Percentiles rank a stretch among this genome's conserved stretches.
Conservation (phyloP, 2,113 vertebrate species). For the Blennius ocellaris region DNA sequence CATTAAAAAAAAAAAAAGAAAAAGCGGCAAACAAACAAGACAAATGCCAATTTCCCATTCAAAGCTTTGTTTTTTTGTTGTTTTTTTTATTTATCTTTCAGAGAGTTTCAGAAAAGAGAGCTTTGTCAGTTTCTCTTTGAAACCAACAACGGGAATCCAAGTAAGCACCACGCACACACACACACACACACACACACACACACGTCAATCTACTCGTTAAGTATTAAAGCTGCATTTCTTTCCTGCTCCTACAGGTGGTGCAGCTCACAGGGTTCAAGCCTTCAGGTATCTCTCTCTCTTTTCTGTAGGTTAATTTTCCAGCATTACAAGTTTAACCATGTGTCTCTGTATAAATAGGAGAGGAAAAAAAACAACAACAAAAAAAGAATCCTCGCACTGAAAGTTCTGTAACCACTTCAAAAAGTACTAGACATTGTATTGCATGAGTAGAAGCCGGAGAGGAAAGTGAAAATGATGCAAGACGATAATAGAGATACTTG, state of each 20-base stretch:
- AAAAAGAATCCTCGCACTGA: no score
- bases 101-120: constrained; percentile 82
- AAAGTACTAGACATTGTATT: no score
- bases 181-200: no score
- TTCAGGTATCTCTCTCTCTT: constrained; percentile 80
- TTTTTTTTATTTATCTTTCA: constrained; percentile 71
- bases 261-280: constrained; percentile 91
- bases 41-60: constrained; percentile 11
- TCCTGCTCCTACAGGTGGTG: constrained; percentile 82
- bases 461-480: no score
- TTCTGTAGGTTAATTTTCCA: neutral
- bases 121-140: constrained; percentile 79
- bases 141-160: constrained; percentile 75
- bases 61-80: constrained; percentile 37
- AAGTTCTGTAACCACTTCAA: no score
- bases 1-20: neutral
- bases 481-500: no score
- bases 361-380: no score
- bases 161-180: constrained; percentile 55
- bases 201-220: neutral
- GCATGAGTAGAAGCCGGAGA: no score
- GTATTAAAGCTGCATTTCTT: constrained; percentile 2
- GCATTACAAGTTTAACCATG: neutral
- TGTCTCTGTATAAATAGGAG: no score
- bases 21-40: neutral